Base-by-base conservation (phyloP, 1,140 invertebrate species). In the Probaryconus sp. region DNA sequence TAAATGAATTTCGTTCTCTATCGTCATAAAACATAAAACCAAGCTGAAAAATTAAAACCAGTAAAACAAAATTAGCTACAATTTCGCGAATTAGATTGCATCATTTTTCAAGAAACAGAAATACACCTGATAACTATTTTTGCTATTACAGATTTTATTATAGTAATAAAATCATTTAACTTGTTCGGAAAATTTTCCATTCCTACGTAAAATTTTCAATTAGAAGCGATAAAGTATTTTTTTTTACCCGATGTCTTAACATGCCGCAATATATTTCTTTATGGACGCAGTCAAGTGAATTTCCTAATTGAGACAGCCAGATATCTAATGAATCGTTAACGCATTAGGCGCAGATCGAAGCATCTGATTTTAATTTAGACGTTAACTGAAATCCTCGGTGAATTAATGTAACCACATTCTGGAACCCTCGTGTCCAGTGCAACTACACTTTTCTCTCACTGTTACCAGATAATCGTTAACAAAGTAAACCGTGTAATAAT, bases 321-420 rank as follows among this genome's bases (percentile, higher is more conserved):
- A 20, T 53, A 37, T 10, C 7, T 43, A 53, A 53, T 35, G 24
- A 63, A 50, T 50, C 7, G 42, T 18, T 47, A 28, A 37, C 17
- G 17, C 21, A 17, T 40, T 40, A 38, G 56, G 51, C 31, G 17
- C 58, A 20, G 21, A 61, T 40, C 11, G 28, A 43, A 17, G 13
- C 6, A 11, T 11, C 10, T 42, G 16, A 6, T 24, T 55, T 38
- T 31, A 16, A 47, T 55, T 37, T 48, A 65, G 50, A 38, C 13
- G 42, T 65, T 48, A 55, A 55, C 13, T 30, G n/a, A 48, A 65
- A 55, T 21, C 16, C 38, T 48, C 37, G 56, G 24, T 31, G 16
- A 50, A 68, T 68, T 68, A 51, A 56, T 42, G 18, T 18, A 40
- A 64, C 60, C 24, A 50, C 63, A 50, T 68, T 58, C 43, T 45